Conservation (phyloP, 2,113 vertebrate species). For the Sprattus sprattus region DNA sequence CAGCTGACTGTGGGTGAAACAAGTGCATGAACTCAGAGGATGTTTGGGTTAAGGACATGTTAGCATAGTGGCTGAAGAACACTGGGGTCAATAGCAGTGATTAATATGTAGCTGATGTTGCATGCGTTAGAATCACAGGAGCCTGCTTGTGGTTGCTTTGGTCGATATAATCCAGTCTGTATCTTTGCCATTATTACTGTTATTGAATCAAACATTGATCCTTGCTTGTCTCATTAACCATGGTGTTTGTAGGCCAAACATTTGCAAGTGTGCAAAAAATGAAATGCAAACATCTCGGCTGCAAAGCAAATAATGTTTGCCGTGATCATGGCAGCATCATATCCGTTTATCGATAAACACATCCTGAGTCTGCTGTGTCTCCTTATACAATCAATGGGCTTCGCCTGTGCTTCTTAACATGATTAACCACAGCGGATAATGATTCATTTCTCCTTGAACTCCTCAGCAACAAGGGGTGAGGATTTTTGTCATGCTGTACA, state of each 20-base stretch:
- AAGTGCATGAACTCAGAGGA: background rate
- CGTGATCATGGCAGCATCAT: background rate
- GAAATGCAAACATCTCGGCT: background rate
- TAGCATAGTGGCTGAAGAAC: background rate
- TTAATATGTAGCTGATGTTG: background rate
- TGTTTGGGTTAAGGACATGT: background rate
- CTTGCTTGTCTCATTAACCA: constrained; percentile 32
- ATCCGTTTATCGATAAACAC: background rate
- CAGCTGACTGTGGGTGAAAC: background rate
- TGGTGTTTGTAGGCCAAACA: background rate
- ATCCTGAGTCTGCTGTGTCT: background rate
- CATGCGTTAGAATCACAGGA: background rate
- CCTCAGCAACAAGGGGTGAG: constrained; percentile 90
- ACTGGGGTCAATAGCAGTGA: background rate
- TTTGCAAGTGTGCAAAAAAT: background rate
- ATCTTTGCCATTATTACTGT: background rate
- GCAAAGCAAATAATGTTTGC: background rate
- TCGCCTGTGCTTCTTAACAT: background rate
- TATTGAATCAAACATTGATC: constrained; percentile 9
- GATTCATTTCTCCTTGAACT: constrained; percentile 9
- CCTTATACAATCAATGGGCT: background rate
- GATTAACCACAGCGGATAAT: background rate
- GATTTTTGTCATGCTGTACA: constrained; percentile 95
- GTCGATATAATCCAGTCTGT: background rate
- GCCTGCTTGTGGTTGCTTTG: background rate